phyloP scores from a whole-genome alignment of 2,888 invertebrate genomes.

The Adineta ricciae region DNA sequence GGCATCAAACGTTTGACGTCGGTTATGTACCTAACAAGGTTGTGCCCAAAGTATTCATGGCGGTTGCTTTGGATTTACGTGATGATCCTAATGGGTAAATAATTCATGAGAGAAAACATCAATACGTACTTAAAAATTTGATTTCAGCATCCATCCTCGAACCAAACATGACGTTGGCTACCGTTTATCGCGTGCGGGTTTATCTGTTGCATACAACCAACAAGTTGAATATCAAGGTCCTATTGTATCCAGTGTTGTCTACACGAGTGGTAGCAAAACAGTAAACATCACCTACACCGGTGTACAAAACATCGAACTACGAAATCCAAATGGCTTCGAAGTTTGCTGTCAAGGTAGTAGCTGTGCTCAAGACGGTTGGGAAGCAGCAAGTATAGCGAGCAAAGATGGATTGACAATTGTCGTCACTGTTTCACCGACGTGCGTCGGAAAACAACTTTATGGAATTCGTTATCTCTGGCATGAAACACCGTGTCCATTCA shows the following conservation, averaged over 20 bases:
- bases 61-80: conserved; percentile 43
- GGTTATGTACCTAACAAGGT: conserved; percentile 41
- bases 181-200: neutral
- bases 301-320: neutral
- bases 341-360: neutral
- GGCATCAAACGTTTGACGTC: conserved; percentile 42
- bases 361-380: neutral
- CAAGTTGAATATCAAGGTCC: neutral
- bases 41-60: conserved; percentile 42
- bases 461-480: neutral
- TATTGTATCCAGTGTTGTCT: neutral
- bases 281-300: neutral
- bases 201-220: neutral
- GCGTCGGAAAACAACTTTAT: neutral
- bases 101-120: no score
- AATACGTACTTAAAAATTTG: no score
- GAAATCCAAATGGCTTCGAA: neutral
- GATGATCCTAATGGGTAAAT: conserved; percentile 35
- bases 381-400: neutral
- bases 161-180: neutral
- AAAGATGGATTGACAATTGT: neutral
- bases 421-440: neutral
- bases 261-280: neutral
- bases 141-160: neutral
- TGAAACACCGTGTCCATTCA: conserved; percentile 5